Evolutionary conservation across 2,797 vertebrate species (phyloP).

Genomic region (Lindbergichthys nudifrons): DNA sequence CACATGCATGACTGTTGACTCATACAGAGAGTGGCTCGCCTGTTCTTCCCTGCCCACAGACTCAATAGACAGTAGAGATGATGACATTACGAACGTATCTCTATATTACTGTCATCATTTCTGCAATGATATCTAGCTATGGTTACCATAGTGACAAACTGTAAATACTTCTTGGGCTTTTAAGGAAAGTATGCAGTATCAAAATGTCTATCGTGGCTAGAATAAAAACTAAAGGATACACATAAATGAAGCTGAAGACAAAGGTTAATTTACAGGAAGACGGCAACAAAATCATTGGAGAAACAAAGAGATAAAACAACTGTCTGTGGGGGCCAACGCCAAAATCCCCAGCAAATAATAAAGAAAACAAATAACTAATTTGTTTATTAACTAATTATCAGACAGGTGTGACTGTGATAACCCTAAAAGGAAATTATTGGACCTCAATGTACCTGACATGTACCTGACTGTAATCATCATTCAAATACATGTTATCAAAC

Average conservation of each 20-base stretch:
- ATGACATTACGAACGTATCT: background rate
- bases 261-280: too few relatives aligned
- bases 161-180: background rate
- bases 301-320: too few relatives aligned
- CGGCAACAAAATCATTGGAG: too few relatives aligned
- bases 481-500: background rate
- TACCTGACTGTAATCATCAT: background rate
- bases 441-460: background rate
- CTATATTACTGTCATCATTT: constrained; percentile 5
- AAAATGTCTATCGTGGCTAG: too few relatives aligned
- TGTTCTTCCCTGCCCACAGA: background rate
- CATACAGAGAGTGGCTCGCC: constrained; percentile 44
- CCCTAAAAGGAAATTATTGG: too few relatives aligned
- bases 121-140: background rate
- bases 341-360: too few relatives aligned
- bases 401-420: too few relatives aligned
- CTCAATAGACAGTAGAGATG: background rate
- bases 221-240: too few relatives aligned
- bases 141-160: constrained; percentile 35
- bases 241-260: too few relatives aligned
- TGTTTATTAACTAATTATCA: too few relatives aligned
- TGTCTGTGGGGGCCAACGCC: too few relatives aligned
- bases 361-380: too few relatives aligned
- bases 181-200: constrained; percentile 3
- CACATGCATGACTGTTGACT: constrained; percentile 44